Percentiles rank a stretch among this genome's conserved stretches.
phyloP scores from a whole-genome alignment of 2,888 invertebrate genomes.

The Cylindroiulus punctatus region DNA sequence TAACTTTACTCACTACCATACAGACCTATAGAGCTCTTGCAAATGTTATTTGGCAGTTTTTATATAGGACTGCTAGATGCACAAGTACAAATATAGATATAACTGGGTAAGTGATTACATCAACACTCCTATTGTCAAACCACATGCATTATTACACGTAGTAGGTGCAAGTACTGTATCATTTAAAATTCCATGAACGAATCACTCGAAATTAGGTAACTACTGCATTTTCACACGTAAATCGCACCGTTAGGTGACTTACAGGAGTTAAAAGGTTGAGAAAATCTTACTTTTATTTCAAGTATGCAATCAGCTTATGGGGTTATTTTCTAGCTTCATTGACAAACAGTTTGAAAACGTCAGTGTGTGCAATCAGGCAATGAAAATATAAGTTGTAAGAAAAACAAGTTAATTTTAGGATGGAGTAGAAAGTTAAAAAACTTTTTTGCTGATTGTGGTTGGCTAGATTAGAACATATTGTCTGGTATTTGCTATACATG shows the following conservation, averaged over 20 bases:
- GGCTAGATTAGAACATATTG: too few species aligned
- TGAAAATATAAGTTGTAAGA: not conserved
- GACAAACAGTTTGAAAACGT: not conserved
- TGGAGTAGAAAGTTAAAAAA: too few species aligned
- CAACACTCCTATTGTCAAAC: not conserved
- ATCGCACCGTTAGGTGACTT: not conserved
- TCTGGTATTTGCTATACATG: too few species aligned
- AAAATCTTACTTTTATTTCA: not conserved
- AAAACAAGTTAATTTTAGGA: too few species aligned
- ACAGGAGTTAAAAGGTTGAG: not conserved
- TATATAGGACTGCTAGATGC: conserved; percentile 17
- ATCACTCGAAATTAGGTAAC: not conserved
- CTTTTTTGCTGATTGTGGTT: too few species aligned
- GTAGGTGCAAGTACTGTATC: not conserved
- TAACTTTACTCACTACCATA: conserved; percentile 17
- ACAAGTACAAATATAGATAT: conserved; percentile 1
- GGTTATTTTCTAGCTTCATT: not conserved
- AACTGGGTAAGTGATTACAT: not conserved
- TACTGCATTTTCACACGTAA: not conserved
- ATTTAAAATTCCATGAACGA: not conserved
- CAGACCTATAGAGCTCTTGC: not conserved
- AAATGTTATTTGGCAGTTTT: not conserved
- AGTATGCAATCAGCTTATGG: not conserved
- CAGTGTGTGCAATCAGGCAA: not conserved
- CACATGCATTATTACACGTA: not conserved